Conservation (phyloP, 1,140 invertebrate genomes). For the Aleiodes sp. region DNA sequence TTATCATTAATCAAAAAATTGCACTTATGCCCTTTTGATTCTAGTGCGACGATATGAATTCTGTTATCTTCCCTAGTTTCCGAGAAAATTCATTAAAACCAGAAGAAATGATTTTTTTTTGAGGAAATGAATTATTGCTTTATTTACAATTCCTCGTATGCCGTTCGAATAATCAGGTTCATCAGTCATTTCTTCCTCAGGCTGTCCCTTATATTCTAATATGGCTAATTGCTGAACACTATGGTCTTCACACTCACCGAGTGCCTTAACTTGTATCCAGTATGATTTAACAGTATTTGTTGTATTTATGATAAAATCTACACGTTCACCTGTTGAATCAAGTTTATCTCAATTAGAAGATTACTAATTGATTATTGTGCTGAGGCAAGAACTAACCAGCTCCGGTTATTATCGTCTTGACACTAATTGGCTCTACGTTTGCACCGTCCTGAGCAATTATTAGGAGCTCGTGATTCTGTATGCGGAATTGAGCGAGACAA, state of each 20-base stretch:
- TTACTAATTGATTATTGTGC: background rate
- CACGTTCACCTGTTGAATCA: conserved; percentile 66
- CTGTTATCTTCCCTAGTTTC: no score
- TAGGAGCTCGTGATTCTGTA: conserved; percentile 80
- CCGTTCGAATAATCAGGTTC: conserved; percentile 13
- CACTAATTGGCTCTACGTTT: conserved; percentile 69
- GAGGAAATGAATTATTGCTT: background rate
- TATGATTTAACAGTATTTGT: conserved; percentile 60
- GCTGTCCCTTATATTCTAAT: conserved; percentile 59
- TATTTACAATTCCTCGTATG: conserved; percentile 26
- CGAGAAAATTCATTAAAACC: no score
- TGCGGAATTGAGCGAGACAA: conserved; percentile 80
- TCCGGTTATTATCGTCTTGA: conserved; percentile 47
- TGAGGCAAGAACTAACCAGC: conserved; percentile 60
- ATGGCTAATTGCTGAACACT: conserved; percentile 63
- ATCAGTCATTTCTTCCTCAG: background rate
- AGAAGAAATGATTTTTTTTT: no score
- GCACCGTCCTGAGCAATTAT: conserved; percentile 83
- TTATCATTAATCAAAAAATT: no score
- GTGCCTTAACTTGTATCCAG: conserved; percentile 63
- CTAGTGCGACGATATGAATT: no score
- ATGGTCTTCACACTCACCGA: conserved; percentile 57
- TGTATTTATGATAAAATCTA: conserved; percentile 65
- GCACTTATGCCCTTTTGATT: no score
- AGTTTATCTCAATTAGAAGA: background rate